Evolutionary conservation across 2,113 vertebrate species (phyloP), one percentile per base, ranked within the genome.

Genomic region (Chionodraco myersi): DNA sequence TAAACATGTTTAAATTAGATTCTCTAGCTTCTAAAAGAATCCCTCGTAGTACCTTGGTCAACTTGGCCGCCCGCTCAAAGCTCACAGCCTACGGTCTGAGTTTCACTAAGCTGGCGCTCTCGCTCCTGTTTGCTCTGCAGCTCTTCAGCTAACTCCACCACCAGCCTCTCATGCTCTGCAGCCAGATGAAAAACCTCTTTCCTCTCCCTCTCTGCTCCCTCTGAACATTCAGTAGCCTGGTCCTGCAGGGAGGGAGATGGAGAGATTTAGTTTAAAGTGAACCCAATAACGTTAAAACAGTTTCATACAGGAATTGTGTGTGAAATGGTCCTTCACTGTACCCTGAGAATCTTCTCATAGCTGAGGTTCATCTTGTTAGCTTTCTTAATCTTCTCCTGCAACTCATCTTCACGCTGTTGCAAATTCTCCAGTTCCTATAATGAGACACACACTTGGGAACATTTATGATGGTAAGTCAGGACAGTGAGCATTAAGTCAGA

Each of bases 1-100:
- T 62, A 34, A 30, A 71, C 15, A 13, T 1, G 57, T 58, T 47
- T 57, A 47, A 5, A 30, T 58, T 5, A 74, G 21, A 52, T 26
- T 16, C 23, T 6, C 6, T 59, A 21, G 0, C 16, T 16, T 61
- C 13, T 52, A 21, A 52, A 44, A 30, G 13, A 45, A 10, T 6
- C 45, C 59, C 14, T 47, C 30, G 26, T 16, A 49, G 45, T 94
- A 96, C 92, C 0, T 93, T 91, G 0, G 96, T 95, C 54, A 83
- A 82, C 82, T 94, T 90, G 34, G 95, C 92, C 76, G 95, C 95
- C 10, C 88, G 87, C 60, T 96, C 93, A 87, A 97, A 62, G 75
- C 95, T 96, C 18, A 88, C 82, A 0, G 79, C 62, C 51, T 94
- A 97, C 52, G 36, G 36, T 88, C 15, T 0, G 61, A 72, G 59